Evolutionary conservation across 2,113 vertebrate genomes (phyloP).

Genomic region (Scophthalmus maximus): DNA sequence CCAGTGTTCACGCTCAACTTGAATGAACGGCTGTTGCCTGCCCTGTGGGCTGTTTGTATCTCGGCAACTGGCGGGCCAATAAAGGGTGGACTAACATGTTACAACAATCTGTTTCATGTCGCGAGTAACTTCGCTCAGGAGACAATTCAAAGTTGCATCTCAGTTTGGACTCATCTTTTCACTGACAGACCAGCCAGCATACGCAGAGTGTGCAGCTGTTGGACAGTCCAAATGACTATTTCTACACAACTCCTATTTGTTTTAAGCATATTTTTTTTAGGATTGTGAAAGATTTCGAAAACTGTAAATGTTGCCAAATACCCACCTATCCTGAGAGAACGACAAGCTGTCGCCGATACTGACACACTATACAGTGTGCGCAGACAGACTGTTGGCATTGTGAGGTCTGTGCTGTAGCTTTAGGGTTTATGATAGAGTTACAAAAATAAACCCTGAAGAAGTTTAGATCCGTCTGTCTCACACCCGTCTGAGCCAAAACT

Average conservation of each 20-base stretch:
- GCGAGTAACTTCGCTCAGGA: constrained; percentile 34
- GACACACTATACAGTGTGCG: constrained; percentile 6
- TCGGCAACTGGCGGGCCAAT: constrained; percentile 58
- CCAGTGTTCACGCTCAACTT: constrained; percentile 70
- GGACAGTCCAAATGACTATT: neutral
- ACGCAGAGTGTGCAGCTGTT: neutral
- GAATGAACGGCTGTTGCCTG: constrained; percentile 70
- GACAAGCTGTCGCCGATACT: neutral
- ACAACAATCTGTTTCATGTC: constrained; percentile 65
- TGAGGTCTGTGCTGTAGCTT: constrained; percentile 3
- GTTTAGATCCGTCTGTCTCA: constrained; percentile 9
- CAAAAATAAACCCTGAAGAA: constrained; percentile 6
- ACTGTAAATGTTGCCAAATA: neutral
- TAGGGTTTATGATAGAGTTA: constrained; percentile 18
- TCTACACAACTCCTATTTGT: neutral
- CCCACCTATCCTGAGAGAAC: neutral
- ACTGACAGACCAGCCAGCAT: neutral
- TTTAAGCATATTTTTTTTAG: neutral
- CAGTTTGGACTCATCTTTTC: constrained; percentile 3
- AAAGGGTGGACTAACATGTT: constrained; percentile 45
- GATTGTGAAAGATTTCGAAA: neutral
- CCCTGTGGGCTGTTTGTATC: constrained; percentile 62
- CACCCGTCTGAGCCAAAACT: constrained; percentile 8
- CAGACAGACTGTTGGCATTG: constrained; percentile 18
- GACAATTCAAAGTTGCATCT: constrained; percentile 8